These are phyloP conservation scores for Chelonus insularis DNA, from an alignment of 1,140 invertebrate genomes.

Conservation along the genomic window DNA sequence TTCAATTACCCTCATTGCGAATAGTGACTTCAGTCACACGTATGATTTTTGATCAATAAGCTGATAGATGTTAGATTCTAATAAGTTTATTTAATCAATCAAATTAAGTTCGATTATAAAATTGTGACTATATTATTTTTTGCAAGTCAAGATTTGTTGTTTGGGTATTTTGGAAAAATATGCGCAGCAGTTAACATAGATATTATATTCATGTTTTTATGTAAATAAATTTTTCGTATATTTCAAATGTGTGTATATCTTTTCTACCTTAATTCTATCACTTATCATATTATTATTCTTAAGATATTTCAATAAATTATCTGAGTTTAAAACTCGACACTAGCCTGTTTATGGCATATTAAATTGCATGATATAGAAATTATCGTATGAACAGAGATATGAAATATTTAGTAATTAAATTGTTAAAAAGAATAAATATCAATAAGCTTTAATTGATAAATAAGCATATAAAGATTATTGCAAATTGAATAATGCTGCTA, in stretches of 20 bases:
- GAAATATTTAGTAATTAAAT: no score
- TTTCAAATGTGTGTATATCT: conserved; percentile 39
- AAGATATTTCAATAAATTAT: no score
- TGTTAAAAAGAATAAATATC: no score
- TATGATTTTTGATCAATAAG: conserved; percentile 34
- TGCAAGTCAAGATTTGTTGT: conserved; percentile 37
- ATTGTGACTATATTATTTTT: conserved; percentile 48
- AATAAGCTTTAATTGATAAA: no score
- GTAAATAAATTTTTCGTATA: conserved; percentile 58
- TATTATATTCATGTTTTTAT: conserved; percentile 55
- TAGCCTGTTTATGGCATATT: no score
- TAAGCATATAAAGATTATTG: no score
- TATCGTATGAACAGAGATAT: no score
- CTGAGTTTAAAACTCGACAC: no score
- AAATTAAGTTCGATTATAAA: conserved; percentile 33
- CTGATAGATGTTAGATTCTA: conserved; percentile 32
- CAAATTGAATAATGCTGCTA: no score
- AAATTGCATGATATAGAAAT: no score
- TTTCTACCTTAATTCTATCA: not conserved
- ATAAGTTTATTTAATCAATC: conserved; percentile 32
- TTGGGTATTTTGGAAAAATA: conserved; percentile 33
- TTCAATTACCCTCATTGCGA: conserved; percentile 24
- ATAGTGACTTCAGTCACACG: conserved; percentile 5
- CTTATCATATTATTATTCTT: no score
- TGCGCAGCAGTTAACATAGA: conserved; percentile 46